These are phyloP conservation scores for Riptortus pedestris DNA, from an alignment of 1,140 invertebrate species.

Conservation along the genomic window DNA sequence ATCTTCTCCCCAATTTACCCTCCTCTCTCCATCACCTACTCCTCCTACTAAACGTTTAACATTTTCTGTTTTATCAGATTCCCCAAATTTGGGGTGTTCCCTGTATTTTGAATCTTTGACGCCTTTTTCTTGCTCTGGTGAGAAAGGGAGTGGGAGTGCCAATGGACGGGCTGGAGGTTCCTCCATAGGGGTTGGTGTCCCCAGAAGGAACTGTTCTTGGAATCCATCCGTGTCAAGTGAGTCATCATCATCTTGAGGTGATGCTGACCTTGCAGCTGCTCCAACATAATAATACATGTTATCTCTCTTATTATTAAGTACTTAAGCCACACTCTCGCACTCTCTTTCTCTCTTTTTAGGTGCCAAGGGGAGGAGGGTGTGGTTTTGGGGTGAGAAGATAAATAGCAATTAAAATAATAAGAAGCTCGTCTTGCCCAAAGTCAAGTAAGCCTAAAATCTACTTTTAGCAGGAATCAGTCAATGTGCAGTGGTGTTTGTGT, in stretches of 20 bases:
- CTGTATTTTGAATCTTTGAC: conserved; percentile 39
- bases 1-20: conserved; percentile 25
- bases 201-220: conserved; percentile 39
- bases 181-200: conserved; percentile 35
- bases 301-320: conserved; percentile 24
- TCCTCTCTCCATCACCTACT: conserved; percentile 34
- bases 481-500: conserved; percentile 22
- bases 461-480: conserved; percentile 20
- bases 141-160: conserved; percentile 23
- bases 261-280: conserved; percentile 36
- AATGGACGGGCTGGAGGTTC: conserved; percentile 1
- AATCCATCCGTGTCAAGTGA: conserved; percentile 44
- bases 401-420: conserved; percentile 28
- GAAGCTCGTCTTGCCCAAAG: conserved; percentile 24
- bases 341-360: conserved; percentile 23
- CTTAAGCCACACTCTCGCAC: conserved; percentile 24
- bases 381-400: conserved; percentile 20
- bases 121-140: conserved; percentile 40
- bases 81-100: conserved; percentile 35
- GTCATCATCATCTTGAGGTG: conserved; percentile 42
- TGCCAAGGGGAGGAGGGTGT: conserved; percentile 22
- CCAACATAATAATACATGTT: conserved; percentile 30
- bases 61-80: conserved; percentile 33
- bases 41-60: conserved; percentile 39
- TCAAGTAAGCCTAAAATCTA: conserved; percentile 26